phyloP scores from a whole-genome alignment of 1,140 invertebrate genomes.

The Wasmannia auropunctata region DNA sequence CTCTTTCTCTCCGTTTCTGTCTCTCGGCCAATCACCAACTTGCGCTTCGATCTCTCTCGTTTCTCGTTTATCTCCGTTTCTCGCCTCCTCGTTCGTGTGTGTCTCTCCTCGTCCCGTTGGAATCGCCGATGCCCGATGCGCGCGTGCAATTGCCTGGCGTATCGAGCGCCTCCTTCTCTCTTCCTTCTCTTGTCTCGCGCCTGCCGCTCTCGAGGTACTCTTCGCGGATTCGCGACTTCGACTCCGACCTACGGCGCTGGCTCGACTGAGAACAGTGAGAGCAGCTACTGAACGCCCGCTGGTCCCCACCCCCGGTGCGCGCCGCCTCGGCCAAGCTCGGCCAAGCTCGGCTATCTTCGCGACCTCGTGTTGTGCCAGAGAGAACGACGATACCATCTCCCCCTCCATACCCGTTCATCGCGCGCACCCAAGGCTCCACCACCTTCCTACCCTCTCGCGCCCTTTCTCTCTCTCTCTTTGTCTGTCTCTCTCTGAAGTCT shows the following conservation, averaged over 20 bases:
- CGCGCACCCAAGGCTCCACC: constrained; percentile 60
- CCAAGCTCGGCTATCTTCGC: constrained; percentile 36
- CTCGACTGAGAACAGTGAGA: constrained; percentile 76
- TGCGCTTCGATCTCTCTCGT: constrained; percentile 3
- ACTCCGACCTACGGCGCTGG: constrained; percentile 80
- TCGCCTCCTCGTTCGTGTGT: too few relatives aligned
- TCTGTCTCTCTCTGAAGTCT: neutral
- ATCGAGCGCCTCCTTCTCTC: constrained; percentile 31
- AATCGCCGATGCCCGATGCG: constrained; percentile 31
- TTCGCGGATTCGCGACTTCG: constrained; percentile 74
- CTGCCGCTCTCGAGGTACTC: constrained; percentile 36
- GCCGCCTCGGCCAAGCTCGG: constrained; percentile 25
- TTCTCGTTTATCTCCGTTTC: neutral
- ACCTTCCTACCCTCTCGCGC: neutral
- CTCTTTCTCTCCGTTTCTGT: neutral
- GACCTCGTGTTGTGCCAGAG: constrained; percentile 64
- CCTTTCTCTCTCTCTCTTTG: neutral
- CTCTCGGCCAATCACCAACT: neutral
- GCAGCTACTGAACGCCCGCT: constrained; percentile 69
- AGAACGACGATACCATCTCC: constrained; percentile 56
- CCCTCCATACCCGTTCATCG: constrained; percentile 41
- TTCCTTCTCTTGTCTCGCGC: neutral
- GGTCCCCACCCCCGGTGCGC: constrained; percentile 62
- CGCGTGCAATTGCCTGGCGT: constrained; percentile 51
- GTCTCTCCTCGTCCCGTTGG: neutral